A percentile compares a stretch with the other conserved stretches of the same genome.
Evolutionary conservation across 1,140 invertebrate genomes (phyloP).

Genomic region (Onthophagus taurus): DNA sequence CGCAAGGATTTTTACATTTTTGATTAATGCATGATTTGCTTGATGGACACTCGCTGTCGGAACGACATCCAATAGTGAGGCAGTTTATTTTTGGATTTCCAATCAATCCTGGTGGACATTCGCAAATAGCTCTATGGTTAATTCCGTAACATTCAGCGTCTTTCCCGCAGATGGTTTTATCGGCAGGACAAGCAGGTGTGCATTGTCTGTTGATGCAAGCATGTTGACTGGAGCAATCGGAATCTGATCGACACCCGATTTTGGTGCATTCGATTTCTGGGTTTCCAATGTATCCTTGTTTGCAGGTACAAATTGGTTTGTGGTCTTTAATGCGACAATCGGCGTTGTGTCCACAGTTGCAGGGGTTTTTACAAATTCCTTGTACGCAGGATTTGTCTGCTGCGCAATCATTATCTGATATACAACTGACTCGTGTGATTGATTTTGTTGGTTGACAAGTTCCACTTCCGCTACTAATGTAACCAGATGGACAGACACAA

Average conservation of each 20-base stretch:
- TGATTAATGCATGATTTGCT: conserved; percentile 70
- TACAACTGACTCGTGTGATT: conserved; percentile 57
- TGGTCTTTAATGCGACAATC: conserved; percentile 72
- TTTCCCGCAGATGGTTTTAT: conserved; percentile 37
- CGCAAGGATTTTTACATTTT: conserved; percentile 69
- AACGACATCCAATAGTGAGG: conserved; percentile 63
- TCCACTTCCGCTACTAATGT: conserved; percentile 72
- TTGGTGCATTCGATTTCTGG: conserved; percentile 64
- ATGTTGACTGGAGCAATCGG: conserved; percentile 66
- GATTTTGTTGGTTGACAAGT: conserved; percentile 61
- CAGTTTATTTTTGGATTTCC: conserved; percentile 74
- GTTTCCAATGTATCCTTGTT: conserved; percentile 70
- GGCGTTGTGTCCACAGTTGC: conserved; percentile 69
- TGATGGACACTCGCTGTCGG: conserved; percentile 63
- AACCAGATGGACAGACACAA: conserved; percentile 80
- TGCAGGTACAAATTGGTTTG: conserved; percentile 75
- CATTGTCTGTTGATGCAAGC: conserved; percentile 70
- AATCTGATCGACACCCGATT: conserved; percentile 62
- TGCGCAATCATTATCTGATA: conserved; percentile 64
- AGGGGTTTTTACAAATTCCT: conserved; percentile 70
- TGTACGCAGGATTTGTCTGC: conserved; percentile 67
- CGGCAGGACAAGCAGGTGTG: conserved; percentile 62
- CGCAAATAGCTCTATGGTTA: conserved; percentile 70
- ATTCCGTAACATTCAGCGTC: conserved; percentile 62
- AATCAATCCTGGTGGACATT: conserved; percentile 66